Base-by-base conservation (phyloP, 2,888 invertebrate genomes). In the Alsophila aescularia region DNA sequence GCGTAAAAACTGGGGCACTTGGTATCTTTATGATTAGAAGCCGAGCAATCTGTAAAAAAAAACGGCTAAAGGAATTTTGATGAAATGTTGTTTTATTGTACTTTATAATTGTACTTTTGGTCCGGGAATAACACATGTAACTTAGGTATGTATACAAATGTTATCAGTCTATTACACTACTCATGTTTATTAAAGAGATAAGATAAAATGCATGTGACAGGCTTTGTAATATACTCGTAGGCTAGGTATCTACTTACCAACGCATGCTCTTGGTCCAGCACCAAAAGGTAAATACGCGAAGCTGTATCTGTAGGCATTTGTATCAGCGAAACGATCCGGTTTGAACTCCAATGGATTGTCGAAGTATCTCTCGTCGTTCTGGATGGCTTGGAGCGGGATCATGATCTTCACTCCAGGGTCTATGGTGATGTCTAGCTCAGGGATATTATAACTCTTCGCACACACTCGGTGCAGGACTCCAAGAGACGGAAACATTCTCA, bases 261-360 rank as follows among this genome's bases (percentile, higher is more conserved):
- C 75, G 47, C 87, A 87, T 35, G 73, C 73, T 47, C 87, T 72
- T 0, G 85, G 81, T 34, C 87, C 87, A 41, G 73, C 74, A 15
- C 87, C 87, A 53, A 86, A 86, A 0, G 87, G 85, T 43, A 86
- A 15, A 44, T 81, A 87, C 0, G 73, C 55, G 51, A 70, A 81
- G 29, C 74, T 79, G 7, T 70, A 63, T 6, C 63, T 59, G 1
- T 60, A 64, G 2, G 47, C 36, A 16, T 65, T 64, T 1, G 69
- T 58, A 0, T 70, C 61, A 2, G 56, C 53, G 52, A 87, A 86
- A 51, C 87, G 71, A 7, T 79, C 79, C 0, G 84, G 85, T 0
- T 58, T 51, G 37, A 81, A 87, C 45, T 80, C 66, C 0, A 64
- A 44, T 0, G 87, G 83, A 32, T 81, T 73, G 0, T 81, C 72